Evolutionary conservation across 2,888 invertebrate genomes (phyloP).

Genomic region (Hirtodrosophila trivittata): DNA sequence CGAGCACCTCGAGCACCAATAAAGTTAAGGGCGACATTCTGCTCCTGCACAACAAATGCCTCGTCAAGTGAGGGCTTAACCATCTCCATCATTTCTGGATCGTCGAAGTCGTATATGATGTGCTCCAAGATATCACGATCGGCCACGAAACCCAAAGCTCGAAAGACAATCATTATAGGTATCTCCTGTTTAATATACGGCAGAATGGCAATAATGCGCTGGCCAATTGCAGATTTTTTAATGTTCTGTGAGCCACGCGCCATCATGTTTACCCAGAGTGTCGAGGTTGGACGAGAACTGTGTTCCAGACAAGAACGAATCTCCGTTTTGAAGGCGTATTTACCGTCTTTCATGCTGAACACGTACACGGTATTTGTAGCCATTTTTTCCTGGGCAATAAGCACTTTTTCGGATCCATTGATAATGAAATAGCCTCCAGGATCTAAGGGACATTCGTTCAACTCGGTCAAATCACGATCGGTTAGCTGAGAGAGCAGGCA

Average conservation of each 20-base stretch:
- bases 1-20: conserved; percentile 98
- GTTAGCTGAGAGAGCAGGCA: conserved; percentile 96
- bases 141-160: conserved; percentile 99
- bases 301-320: conserved; percentile 97
- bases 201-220: conserved; percentile 97
- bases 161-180: conserved; percentile 99
- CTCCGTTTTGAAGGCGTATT: conserved; percentile 99
- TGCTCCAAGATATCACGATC: conserved; percentile 99
- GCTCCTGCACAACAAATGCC: conserved; percentile 99
- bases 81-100: conserved; percentile 99
- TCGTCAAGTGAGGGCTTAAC: conserved; percentile 99
- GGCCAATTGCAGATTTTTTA: conserved; percentile 99
- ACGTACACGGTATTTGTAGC: conserved; percentile 99
- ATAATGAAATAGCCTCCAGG: conserved; percentile 99
- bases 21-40: conserved; percentile 99
- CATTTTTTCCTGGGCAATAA: conserved; percentile 99
- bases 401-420: conserved; percentile 98
- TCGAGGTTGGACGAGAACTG: conserved; percentile 97
- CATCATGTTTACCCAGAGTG: conserved; percentile 99
- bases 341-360: conserved; percentile 99
- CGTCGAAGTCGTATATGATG: conserved; percentile 99
- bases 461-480: conserved; percentile 99
- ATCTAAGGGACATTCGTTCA: conserved; percentile 99
- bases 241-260: conserved; percentile 98
- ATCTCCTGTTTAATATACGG: conserved; percentile 99